Evolutionary conservation across 2,888 invertebrate genomes (phyloP).

Genomic region (Lissonota sp.): DNA sequence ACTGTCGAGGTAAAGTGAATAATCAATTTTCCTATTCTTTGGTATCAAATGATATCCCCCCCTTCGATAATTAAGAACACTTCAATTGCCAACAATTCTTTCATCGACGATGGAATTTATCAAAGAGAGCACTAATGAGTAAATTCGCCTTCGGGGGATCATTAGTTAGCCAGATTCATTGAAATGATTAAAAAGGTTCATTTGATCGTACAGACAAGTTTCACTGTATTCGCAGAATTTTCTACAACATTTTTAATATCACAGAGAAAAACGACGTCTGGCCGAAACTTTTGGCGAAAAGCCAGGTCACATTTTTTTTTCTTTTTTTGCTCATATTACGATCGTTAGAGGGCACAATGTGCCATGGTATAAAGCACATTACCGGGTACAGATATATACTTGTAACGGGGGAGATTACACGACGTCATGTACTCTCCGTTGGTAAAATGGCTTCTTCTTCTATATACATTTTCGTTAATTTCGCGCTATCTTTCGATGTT

Average conservation of each 20-base stretch:
- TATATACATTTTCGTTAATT: conserved; percentile 52
- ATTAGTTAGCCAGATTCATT: too few species aligned
- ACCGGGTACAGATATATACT: conserved; percentile 5
- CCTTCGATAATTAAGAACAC: too few species aligned
- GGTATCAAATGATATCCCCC: too few species aligned
- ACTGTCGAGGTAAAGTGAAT: conserved; percentile 90
- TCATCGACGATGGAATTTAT: too few species aligned
- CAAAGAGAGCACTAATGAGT: too few species aligned
- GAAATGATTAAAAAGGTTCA: too few species aligned
- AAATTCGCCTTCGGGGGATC: too few species aligned
- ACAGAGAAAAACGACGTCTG: background rate
- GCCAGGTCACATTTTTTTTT: conserved; percentile 46
- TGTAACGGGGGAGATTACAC: conserved; percentile 2
- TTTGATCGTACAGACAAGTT: too few species aligned
- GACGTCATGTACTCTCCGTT: background rate
- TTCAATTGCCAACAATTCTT: too few species aligned
- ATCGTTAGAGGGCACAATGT: conserved; percentile 24
- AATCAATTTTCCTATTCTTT: background rate
- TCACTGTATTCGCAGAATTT: background rate
- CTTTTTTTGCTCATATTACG: conserved; percentile 18
- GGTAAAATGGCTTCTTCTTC: conserved; percentile 8
- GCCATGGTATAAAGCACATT: conserved; percentile 18
- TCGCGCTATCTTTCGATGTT: conserved; percentile 44
- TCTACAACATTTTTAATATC: background rate
- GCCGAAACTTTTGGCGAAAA: conserved; percentile 26